These are phyloP conservation scores for Calliphora vicina DNA, from an alignment of 1,140 invertebrate species.

Conservation along the genomic window DNA sequence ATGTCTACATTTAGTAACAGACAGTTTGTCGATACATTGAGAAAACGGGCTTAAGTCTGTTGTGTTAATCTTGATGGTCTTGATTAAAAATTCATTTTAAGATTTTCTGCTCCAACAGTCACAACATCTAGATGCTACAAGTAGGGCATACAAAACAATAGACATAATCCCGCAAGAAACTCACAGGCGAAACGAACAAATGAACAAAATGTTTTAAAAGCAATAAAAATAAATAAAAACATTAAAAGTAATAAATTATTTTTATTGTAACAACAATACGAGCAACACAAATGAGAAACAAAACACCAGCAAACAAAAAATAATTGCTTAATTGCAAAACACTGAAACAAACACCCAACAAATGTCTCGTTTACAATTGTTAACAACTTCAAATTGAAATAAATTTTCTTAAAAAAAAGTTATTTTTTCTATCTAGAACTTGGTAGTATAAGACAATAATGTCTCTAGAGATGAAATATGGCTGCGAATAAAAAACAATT, in stretches of 20 bases:
- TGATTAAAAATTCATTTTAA: too few species aligned
- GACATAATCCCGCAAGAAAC: too few species aligned
- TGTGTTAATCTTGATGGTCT: too few species aligned
- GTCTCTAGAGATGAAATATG: conserved; percentile 18
- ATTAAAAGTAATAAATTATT: conserved; percentile 39
- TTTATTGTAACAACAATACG: neutral
- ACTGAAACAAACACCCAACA: neutral
- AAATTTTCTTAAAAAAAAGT: neutral
- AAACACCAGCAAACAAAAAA: conserved; percentile 18
- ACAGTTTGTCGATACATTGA: too few species aligned
- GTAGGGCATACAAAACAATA: neutral
- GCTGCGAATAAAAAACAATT: neutral
- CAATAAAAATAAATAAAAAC: conserved; percentile 42
- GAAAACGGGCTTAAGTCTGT: too few species aligned
- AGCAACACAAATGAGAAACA: neutral
- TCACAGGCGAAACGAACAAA: neutral
- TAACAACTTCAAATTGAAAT: conserved; percentile 28
- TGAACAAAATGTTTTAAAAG: conserved; percentile 24
- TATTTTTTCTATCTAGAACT: neutral
- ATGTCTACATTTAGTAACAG: too few species aligned
- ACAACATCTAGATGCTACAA: too few species aligned
- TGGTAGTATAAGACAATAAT: neutral
- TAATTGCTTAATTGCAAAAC: conserved; percentile 42
- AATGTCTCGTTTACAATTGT: conserved; percentile 6
- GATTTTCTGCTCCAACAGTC: too few species aligned